Evolutionary conservation across 2,113 vertebrate genomes (phyloP), one percentile per base, ranked within the genome.

Genomic region (Lagopus leucura): DNA sequence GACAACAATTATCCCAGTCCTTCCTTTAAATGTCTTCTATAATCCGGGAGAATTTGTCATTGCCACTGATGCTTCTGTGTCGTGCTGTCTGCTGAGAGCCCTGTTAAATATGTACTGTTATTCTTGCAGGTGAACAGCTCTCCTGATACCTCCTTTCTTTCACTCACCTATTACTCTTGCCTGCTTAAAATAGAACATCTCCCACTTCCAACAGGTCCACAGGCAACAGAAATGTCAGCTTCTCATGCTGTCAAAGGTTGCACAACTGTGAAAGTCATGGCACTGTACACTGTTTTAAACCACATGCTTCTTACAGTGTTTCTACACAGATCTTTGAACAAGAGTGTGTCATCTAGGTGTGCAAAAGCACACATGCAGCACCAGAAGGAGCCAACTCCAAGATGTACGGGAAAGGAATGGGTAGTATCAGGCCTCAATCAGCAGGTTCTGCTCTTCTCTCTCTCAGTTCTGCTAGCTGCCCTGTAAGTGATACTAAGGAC

Each of bases 301-400:
- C 14, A 24, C 13, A 12, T 69, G 8, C 1, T 57, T 82, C 79
- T 85, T 57, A 25, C 5, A 48, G 22, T 2, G 4, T 13, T 3
- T 43, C 58, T 76, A 54, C 28, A 52, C 18, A 55, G 32, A 10
- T 86, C 25, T 70, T 89, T 78, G 55, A 19, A 21, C 16, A 47
- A 47, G 38, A 82, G 2, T n/a, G n/a, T 6, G 15, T 3, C 36
- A 67, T 28, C 0, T 0, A 71, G n/a, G 58, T 32, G 10, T 36
- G 13, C 6, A 2, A 32, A 4, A 70, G 11, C 19, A 10, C 10
- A 42, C 5, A 54, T 13, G 14, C 69, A 38, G 10, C 43, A 19
- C 24, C 47, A 60, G 60, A 7, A 63, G 47, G 8, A 86, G 12
- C 7, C 87, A 89, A 75, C 6, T 82, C 43, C 30, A 65, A 1